Base-by-base conservation (phyloP, 2,888 invertebrate genomes). In the Drosophila nigricruria region DNA sequence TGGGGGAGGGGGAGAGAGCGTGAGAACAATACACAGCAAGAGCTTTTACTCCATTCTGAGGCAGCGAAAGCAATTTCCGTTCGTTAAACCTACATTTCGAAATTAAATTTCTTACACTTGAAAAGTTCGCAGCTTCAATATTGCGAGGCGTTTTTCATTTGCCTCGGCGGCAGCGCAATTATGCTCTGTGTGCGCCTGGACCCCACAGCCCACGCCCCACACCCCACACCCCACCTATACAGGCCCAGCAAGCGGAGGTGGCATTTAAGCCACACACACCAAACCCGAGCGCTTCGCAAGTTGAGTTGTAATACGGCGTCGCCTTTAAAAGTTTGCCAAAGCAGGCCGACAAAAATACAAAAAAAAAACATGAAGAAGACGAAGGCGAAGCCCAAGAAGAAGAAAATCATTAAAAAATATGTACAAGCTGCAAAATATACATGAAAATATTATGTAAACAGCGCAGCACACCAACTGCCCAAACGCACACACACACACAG, bases 51-150 rank as follows among this genome's bases (percentile, higher is more conserved):
- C 60, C 77, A 79, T 69, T 82, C 78, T 69, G 50, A 71, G 71
- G 68, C 77, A 62, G 70, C 89, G 79, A 87, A 89, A 87, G 85
- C 89, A 87, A 87, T 87, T 87, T 87, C 88, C 87, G 84, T 87
- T 87, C 89, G 87, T 87, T 84, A 87, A 89, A 87, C 89, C 89
- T 87, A 87, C 86, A 86, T 86, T 86, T 86, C 69, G 85, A 89
- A 87, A 89, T 87, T 87, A 87, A 87, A 87, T 87, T 87, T 87
- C 85, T 89, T 87, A 85, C 87, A 89, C 87, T 87, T 87, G 87
- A 89, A 79, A 89, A 89, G 87, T 87, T 89, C 58, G 62, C 71
- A 65, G 77, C 82, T 88, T 85, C 87, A 86, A 84, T 87, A 87
- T 84, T 80, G 80, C 72, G 65, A 59, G 53, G 62, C 74, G 70